These are phyloP conservation scores for Mesaphorura yosii DNA, from an alignment of 1,140 invertebrate genomes.

Conservation along the genomic window DNA sequence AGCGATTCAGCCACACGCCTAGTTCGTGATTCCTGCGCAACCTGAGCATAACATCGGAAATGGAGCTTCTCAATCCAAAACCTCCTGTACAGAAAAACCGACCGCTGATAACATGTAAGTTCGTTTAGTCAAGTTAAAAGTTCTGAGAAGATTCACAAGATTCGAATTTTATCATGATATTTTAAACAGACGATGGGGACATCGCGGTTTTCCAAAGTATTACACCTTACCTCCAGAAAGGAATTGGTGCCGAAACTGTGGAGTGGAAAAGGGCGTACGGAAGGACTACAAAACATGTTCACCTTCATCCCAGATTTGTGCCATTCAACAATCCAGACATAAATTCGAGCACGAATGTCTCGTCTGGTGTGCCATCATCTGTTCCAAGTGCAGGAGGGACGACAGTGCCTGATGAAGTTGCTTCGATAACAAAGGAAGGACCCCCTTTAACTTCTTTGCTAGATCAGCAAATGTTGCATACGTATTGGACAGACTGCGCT, in stretches of 20 bases:
- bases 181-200: slow-evolving; percentile 67
- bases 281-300: slow-evolving; percentile 65
- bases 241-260: slow-evolving; percentile 67
- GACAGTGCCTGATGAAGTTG: slow-evolving; percentile 40
- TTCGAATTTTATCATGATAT: background rate
- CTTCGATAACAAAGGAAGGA: slow-evolving; percentile 1
- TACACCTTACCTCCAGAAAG: slow-evolving; percentile 58
- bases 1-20: no score
- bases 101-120: slow-evolving; percentile 20
- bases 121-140: slow-evolving; percentile 1
- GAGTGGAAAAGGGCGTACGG: slow-evolving; percentile 82
- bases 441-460: slow-evolving; percentile 38
- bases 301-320: slow-evolving; percentile 70
- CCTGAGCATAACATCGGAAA: no score
- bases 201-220: slow-evolving; percentile 71
- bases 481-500: slow-evolving; percentile 86
- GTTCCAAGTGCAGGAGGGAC: no score
- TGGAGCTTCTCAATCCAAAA: no score
- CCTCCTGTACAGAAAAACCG: no score
- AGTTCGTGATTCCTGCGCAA: no score
- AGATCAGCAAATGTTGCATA: slow-evolving; percentile 78
- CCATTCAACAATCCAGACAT: slow-evolving; percentile 47
- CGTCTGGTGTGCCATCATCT: no score
- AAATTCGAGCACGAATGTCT: slow-evolving; percentile 34
- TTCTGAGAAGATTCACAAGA: background rate